Evolutionary conservation across 2,797 vertebrate species (phyloP), one percentile per base, ranked within the genome.

Genomic region (Chaunax sp.): DNA sequence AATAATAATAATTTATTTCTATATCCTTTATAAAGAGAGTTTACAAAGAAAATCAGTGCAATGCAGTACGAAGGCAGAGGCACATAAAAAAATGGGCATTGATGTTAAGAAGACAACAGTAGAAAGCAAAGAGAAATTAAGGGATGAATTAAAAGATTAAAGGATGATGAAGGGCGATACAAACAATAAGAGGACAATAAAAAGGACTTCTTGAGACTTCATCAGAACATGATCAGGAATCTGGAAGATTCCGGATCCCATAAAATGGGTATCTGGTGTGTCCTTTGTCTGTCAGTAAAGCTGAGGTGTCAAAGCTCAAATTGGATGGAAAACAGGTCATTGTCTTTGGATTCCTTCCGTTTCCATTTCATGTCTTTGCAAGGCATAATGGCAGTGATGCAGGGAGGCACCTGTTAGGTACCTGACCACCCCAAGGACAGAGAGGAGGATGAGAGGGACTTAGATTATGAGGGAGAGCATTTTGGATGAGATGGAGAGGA

Each of bases 191-290:
- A n/a, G n/a, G n/a, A n/a, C n/a, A n/a, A n/a, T n/a, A n/a, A n/a
- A n/a, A n/a, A n/a, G n/a, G n/a, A n/a, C n/a, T n/a, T n/a, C n/a
- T n/a, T n/a, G n/a, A n/a, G n/a, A n/a, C n/a, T n/a, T n/a, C 58
- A 75, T 69, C 57, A 37, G 68, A 60, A 75, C 75, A 47, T 14
- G 46, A 76, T 64, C 62, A 56, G 53, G 55, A 59, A 26, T 37
- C 55, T 54, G 10, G 14, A 43, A 25, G 64, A 47, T 45, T 46
- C 61, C 26, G 46, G 30, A 70, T 55, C 10, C 8, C 5, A 38
- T 38, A 14, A 38, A 38, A 13, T 35, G 2, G 35, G 3, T 40
- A 35, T 62, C 37, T 38, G 26, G 35, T 49, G 16, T 46, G 58
- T 69, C 19, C 38, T 60, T 41, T 59, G 30, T 35, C 16, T 28